phyloP scores from a whole-genome alignment of 2,113 vertebrate genomes.

The Aleadryas rufinucha region DNA sequence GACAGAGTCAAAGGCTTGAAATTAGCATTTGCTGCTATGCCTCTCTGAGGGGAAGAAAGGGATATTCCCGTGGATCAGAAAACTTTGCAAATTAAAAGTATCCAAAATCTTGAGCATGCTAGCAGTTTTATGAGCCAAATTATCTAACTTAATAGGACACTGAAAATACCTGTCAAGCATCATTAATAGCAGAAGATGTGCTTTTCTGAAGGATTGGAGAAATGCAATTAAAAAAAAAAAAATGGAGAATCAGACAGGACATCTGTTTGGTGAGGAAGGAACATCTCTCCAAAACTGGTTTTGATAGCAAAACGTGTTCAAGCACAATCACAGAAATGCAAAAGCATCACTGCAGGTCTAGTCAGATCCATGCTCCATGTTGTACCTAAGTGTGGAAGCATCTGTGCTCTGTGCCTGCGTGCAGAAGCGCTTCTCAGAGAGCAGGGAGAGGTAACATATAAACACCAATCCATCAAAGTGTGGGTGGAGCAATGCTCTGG shows the following conservation, averaged over 20 bases:
- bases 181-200: neutral
- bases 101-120: neutral
- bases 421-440: neutral
- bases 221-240: neutral
- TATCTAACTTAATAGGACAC: neutral
- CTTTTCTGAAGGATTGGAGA: neutral
- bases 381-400: neutral
- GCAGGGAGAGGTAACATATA: neutral
- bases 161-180: neutral
- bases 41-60: neutral
- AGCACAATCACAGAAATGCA: neutral
- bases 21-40: neutral
- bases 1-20: neutral
- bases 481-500: slow-evolving; percentile 43
- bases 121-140: neutral
- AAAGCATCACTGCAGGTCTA: neutral
- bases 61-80: neutral
- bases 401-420: neutral
- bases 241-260: neutral
- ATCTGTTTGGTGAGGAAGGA: neutral
- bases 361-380: neutral
- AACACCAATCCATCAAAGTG: slow-evolving; percentile 44
- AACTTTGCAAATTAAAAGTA: neutral
- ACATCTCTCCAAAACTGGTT: neutral
- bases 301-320: neutral